Evolutionary conservation across 2,888 invertebrate species (phyloP).

Genomic region (Ichneumoninae sp.): DNA sequence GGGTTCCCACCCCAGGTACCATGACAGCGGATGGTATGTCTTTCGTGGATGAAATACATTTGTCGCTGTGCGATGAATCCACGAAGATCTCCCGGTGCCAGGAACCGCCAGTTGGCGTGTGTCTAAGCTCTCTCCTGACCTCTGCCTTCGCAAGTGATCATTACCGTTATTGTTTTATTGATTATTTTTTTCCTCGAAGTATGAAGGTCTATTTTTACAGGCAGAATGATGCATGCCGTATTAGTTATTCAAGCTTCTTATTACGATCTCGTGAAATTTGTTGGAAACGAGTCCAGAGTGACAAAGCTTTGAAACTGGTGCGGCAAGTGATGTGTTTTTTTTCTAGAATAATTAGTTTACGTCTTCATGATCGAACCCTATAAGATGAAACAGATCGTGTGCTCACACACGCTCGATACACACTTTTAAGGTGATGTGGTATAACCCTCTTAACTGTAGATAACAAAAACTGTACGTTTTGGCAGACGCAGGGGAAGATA

Average conservation of each 20-base stretch:
- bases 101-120: conserved; percentile 76
- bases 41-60: conserved; percentile 59
- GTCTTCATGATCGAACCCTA: too few relatives aligned
- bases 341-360: neutral
- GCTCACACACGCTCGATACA: too few relatives aligned
- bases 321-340: neutral
- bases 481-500: too few relatives aligned
- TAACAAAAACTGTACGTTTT: too few relatives aligned
- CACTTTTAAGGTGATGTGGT: too few relatives aligned
- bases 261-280: neutral
- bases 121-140: conserved; percentile 57
- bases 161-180: conserved; percentile 69
- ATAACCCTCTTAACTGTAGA: too few relatives aligned
- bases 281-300: neutral
- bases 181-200: conserved; percentile 35
- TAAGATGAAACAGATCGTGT: too few relatives aligned
- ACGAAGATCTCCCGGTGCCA: conserved; percentile 73
- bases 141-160: conserved; percentile 72
- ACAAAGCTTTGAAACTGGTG: neutral
- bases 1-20: conserved; percentile 48
- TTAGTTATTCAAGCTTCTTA: neutral
- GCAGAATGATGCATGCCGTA: neutral
- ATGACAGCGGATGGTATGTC: conserved; percentile 60
- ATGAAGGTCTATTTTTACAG: conserved; percentile 33
- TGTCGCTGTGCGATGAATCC: conserved; percentile 56